Evolutionary conservation across 2,888 invertebrate species (phyloP), one percentile per base, ranked within the genome.

Genomic region (Morinoia aosen): DNA sequence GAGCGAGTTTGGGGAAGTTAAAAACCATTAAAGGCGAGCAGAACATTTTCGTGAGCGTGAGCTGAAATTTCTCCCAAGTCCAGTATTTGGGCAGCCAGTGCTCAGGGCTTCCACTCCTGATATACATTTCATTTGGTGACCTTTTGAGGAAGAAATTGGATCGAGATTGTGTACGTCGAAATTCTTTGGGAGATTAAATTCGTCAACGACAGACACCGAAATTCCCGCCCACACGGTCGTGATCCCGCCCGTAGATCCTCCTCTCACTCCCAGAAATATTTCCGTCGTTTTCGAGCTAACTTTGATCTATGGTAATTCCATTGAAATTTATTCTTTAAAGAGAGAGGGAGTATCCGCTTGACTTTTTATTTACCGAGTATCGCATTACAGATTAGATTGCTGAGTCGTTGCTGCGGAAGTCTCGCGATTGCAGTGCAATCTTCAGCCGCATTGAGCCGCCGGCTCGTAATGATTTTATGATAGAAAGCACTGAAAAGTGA

Each of bases 271-370:
- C 93, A 93, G 93, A 93, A 93, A 93, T 93, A 93, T 93, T 93
- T 93, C 93, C 93, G 93, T 93, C 93, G 93, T 93, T 93, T 93
- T 93, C 93, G 56, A 93, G 93, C 93, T 93, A 93, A 93, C 93
- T 93, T 93, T 93, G 93, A 93, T 93, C 93, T 57, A 93, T 93
- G 93, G 93, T 93, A 93, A 93, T 93, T 57, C 93, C 33, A 93
- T 93, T 93, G 93, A 93, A 93, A 93, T 93, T 93, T 93, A 93
- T 93, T 93, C 93, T 93, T 93, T 93, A 93, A 93, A 93, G 93
- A 93, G 93, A 93, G 93, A 93, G 93, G 93, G 93, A 93, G 93
- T 93, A 93, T 93, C 93, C 93, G 93, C 93, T 93, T 93, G 93
- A 93, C 48, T 93, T 93, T 93, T 93, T 93, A 93, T 93, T 93